Conservation (phyloP, 2,113 vertebrate genomes). For the Tragulus kanchil region DNA sequence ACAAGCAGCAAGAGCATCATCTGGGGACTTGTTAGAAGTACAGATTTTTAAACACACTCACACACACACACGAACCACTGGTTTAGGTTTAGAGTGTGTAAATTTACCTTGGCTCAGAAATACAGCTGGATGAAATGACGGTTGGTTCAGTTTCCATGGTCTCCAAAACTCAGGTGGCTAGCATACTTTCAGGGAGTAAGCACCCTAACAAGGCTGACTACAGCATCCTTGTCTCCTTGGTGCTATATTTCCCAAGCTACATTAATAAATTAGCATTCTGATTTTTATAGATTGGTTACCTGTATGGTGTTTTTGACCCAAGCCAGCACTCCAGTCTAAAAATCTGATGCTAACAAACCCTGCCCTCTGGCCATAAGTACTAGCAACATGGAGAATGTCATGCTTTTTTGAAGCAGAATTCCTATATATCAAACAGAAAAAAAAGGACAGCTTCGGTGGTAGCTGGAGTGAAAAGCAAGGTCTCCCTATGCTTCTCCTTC, state of each 20-base stretch:
- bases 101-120: conserved; percentile 19
- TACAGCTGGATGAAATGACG: not conserved
- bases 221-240: not conserved
- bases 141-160: not conserved
- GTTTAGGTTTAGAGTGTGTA: not conserved
- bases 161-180: conserved; percentile 10
- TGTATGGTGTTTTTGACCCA: not conserved
- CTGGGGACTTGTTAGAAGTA: not conserved
- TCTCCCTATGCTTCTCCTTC: not conserved
- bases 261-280: conserved; percentile 24
- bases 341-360: not conserved
- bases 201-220: not conserved
- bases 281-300: conserved; percentile 19
- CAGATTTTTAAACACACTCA: not conserved
- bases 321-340: not conserved
- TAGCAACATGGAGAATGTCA: not conserved
- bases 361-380: not conserved
- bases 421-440: not conserved
- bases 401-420: not conserved
- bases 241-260: conserved; percentile 24
- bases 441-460: not conserved
- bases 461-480: not conserved
- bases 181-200: not conserved
- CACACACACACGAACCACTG: not conserved
- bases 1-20: not conserved